Evolutionary conservation across 2,113 vertebrate genomes (phyloP).

Genomic region (Murina feae): DNA sequence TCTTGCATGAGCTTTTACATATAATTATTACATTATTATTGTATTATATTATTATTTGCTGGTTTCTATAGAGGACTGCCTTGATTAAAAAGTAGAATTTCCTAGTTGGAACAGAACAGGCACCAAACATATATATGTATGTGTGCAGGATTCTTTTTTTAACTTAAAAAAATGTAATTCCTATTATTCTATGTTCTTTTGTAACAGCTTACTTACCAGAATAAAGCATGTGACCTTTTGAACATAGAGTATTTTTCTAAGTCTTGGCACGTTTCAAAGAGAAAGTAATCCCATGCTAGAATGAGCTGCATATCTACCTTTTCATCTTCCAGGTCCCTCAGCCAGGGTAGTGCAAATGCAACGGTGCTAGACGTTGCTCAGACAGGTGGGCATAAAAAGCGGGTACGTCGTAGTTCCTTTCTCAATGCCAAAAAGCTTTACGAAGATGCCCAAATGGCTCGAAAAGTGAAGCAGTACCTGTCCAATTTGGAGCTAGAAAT

Average conservation of each 20-base stretch:
- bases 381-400: constrained; percentile 95
- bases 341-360: constrained; percentile 94
- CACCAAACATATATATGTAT: constrained; percentile 45
- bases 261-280: constrained; percentile 55
- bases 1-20: constrained; percentile 81
- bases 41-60: constrained; percentile 27
- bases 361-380: constrained; percentile 94
- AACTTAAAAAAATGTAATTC: constrained; percentile 41
- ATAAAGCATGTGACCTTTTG: constrained; percentile 80
- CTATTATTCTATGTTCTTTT: constrained; percentile 52
- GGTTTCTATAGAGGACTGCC: constrained; percentile 60
- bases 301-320: constrained; percentile 60
- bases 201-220: constrained; percentile 78
- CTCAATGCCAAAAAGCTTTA: constrained; percentile 99
- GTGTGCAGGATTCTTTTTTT: constrained; percentile 51
- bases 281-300: background rate
- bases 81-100: constrained; percentile 68
- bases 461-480: constrained; percentile 97
- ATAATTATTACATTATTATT: background rate
- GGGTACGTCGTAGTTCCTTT: constrained; percentile 97
- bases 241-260: constrained; percentile 62
- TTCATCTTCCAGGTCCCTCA: constrained; percentile 88
- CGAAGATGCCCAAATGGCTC: constrained; percentile 98
- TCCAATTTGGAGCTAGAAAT: constrained; percentile 93
- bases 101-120: constrained; percentile 44